Base-by-base conservation (phyloP, 1,140 invertebrate species). In the Phymorhynchus buccinoides region DNA sequence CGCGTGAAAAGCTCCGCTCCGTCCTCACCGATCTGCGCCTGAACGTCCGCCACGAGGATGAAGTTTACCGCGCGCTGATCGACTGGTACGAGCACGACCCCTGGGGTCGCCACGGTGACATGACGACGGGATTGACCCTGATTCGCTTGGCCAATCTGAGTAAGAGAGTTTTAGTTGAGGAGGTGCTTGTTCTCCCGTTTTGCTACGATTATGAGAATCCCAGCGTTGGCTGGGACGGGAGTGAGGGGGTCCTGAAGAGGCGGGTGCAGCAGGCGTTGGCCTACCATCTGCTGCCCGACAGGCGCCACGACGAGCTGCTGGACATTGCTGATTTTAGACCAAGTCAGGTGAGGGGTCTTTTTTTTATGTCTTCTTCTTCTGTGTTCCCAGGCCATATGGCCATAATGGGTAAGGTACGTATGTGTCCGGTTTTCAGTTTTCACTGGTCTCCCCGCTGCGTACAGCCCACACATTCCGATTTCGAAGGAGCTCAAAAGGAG, bases 1-100 rank as follows among this genome's bases (percentile, higher is more conserved):
- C 56, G 12, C 18, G 32, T 27, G 41, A 66, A n/a, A 71, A 41
- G 16, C 62, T 83, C 22, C 14, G 71, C 52, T 41, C 56, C n/a
- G 39, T 56, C 7, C 62, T 83, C 62, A 66, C 37, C 22, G 81
- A 83, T 14, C 62, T 22, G 6, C 35, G 62, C 16, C 66, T 83
- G 81, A 83, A 83, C 62, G 81, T 68, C 3, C 56, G 62, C 30
- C 22, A 71, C 37, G 81, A 83, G 39, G 80, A 83, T 30, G 81
- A 83, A 9, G 81, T 68, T n/a, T 83, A 83, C 62, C 56, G 66
- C 18, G 81, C 81, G 56, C 41, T 83, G 81, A 42, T 27, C 37
- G 39, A 32, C 39, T 83, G 81, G 81, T 83, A 83, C 66, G 37
- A 73, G n/a, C 81, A 83, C 62, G 81, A 83, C 41, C 81, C 81